Evolutionary conservation across 2,888 invertebrate genomes (phyloP), one percentile per base, ranked within the genome.

Genomic region (Protophormia terraenovae): DNA sequence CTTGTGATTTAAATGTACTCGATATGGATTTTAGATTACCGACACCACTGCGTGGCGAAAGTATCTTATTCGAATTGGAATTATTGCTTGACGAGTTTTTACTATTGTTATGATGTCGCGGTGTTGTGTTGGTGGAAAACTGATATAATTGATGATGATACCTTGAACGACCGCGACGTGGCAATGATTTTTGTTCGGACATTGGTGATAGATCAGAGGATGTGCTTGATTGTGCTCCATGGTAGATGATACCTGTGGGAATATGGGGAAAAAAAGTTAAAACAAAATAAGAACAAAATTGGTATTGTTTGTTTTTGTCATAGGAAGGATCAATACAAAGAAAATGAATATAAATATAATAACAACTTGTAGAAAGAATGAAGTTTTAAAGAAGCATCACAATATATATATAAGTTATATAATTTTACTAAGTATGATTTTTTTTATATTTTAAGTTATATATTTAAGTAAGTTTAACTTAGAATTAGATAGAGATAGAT

Each of bases 131-230:
- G 91, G 93, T 92, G 91, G 92, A 92, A 92, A 92, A 93, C 91
- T 93, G 92, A 91, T 93, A 92, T 91, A 93, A 93, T 91, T 93
- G 93, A 90, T 91, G 91, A 91, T 93, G 93, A 93, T 94, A 95
- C 95, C 95, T 95, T 93, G 95, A 95, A 92, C 95, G 94, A 93
- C 94, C 95, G 92, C 95, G 94, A 91, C 96, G 94, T 88, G 96
- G 95, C 90, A 96, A 93, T 89, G 95, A 96, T 92, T 96, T 96
- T 93, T 96, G 95, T 92, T 96, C 96, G 90, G 95, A 95, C 95
- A 95, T 95, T 90, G 96, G 96, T 89, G 96, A 96, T 91, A 96
- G 94, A 93, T 96, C 96, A 91, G 96, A 96, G 87, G 96, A 96
- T 88, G 96, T 96, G 93, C 95, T 96, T 90, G 96, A 96, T 91